A percentile compares a stretch with the other conserved stretches of the same genome.
Conservation (phyloP, 1,140 invertebrate genomes). For the Alviniconcha marisindica region DNA sequence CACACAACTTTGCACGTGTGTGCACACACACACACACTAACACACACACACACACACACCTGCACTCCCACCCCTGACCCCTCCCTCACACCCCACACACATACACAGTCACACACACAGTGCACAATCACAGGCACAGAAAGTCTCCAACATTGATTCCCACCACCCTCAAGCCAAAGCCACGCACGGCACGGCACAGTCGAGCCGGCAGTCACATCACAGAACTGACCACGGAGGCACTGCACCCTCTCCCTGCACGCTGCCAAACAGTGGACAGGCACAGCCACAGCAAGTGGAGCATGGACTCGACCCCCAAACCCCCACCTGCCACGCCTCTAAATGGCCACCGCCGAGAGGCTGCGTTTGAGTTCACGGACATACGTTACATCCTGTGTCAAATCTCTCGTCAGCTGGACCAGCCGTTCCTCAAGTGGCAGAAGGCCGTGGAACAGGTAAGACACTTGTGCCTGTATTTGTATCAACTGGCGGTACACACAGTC, state of each 20-base stretch:
- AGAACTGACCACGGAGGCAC: too few species aligned
- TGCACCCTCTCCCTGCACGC: neutral
- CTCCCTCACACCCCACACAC: neutral
- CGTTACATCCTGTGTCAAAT: constrained; percentile 42
- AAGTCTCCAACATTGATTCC: constrained; percentile 14
- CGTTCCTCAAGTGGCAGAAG: constrained; percentile 45
- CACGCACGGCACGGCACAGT: neutral
- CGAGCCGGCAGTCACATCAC: neutral
- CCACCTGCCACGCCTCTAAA: neutral
- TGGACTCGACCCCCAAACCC: neutral
- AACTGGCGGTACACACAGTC: too few species aligned
- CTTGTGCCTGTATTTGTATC: constrained; percentile 64
- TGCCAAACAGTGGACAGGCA: neutral
- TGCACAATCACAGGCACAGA: neutral
- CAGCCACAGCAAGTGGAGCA: neutral
- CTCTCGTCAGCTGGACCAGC: constrained; percentile 32
- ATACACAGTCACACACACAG: too few species aligned
- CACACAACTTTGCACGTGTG: too few species aligned
- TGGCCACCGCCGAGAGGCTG: neutral
- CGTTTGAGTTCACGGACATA: constrained; percentile 45
- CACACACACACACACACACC: neutral
- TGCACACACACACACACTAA: too few species aligned
- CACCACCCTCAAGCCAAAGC: neutral
- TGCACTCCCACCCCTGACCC: neutral
- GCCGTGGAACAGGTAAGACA: constrained; percentile 60